Evolutionary conservation across 1,140 invertebrate species (phyloP), one percentile per base, ranked within the genome.

Genomic region (Notospermus geniculatus): DNA sequence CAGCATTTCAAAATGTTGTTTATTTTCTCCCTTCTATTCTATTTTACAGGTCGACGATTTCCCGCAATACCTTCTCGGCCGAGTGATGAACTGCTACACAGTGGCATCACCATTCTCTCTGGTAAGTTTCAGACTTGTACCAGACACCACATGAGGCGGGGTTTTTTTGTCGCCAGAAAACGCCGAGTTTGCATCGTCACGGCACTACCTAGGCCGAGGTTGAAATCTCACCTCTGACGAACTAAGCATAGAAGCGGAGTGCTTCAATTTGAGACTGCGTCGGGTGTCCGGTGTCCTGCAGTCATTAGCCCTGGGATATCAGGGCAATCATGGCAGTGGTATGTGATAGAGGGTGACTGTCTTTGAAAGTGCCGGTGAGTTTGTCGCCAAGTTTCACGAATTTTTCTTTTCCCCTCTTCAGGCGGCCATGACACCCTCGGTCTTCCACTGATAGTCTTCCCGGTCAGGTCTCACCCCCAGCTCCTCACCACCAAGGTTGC

Each of bases 81-180:
- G 4, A 27, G 25, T 50, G 46, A 50, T 19, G 46, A 50, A 7
- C n/a, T 50, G 25, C n/a, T 50, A n/a, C 25, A 23, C n/a, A 50
- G 46, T 50, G 46, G 46, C 25, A 27, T 50, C 4, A n/a, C 46
- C 25, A 27, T 50, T 7, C 25, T 50, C n/a, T 9, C 46, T 7
- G 46, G 46, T 50, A 50, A 50, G 46, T 50, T n/a, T 50, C 46
- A 50, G 25, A n/a, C 5, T 50, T n/a, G n/a, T 23, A n/a, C 11
- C 39, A 13, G 39, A 43, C 11, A 23, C n/a, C 46, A 19, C 25
- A 50, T 23, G 25, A 27, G 11, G 11, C 39, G 39, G 39, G 39
- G 19, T 11, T 11, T 43, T 43, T 13, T 23, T 7, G n/a, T 7
- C n/a, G n/a, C n/a, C n/a, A 23, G n/a, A 50, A 9, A 9, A 19